These are phyloP conservation scores for Eretmochelys imbricata DNA, from an alignment of 2,113 vertebrate genomes.

Conservation along the genomic window DNA sequence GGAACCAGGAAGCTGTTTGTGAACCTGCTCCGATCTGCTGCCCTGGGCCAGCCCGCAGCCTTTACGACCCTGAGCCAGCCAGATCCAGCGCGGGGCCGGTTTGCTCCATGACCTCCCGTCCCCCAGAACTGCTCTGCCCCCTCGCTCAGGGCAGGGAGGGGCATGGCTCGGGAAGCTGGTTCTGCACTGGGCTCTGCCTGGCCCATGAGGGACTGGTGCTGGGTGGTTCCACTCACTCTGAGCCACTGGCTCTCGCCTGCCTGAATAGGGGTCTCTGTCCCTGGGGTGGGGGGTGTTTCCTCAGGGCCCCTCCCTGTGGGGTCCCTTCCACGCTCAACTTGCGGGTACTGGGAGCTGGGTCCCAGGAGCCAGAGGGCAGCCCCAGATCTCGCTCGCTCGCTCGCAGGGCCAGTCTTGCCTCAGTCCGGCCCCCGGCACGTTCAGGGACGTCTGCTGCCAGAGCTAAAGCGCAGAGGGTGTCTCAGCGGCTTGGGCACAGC, in stretches of 20 bases:
- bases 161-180: neutral
- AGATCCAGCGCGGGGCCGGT: neutral
- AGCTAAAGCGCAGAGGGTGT: neutral
- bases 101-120: neutral
- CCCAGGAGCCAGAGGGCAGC: neutral
- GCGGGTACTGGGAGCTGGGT: neutral
- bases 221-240: neutral
- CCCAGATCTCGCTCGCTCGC: neutral
- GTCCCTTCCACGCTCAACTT: neutral
- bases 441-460: neutral
- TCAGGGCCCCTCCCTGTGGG: neutral
- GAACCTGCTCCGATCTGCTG: neutral
- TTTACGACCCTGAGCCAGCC: neutral
- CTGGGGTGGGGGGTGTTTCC: too few relatives aligned
- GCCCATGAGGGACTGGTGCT: neutral
- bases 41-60: fast-evolving
- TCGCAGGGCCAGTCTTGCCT: neutral
- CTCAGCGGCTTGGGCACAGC: neutral
- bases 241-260: neutral
- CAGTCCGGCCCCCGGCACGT: too few relatives aligned
- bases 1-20: neutral
- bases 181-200: neutral
- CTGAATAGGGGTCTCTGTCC: neutral
- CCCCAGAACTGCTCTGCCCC: neutral
- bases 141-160: neutral